Base-by-base conservation (phyloP, 2,888 invertebrate species). In the Lasioglossum malachurum region DNA sequence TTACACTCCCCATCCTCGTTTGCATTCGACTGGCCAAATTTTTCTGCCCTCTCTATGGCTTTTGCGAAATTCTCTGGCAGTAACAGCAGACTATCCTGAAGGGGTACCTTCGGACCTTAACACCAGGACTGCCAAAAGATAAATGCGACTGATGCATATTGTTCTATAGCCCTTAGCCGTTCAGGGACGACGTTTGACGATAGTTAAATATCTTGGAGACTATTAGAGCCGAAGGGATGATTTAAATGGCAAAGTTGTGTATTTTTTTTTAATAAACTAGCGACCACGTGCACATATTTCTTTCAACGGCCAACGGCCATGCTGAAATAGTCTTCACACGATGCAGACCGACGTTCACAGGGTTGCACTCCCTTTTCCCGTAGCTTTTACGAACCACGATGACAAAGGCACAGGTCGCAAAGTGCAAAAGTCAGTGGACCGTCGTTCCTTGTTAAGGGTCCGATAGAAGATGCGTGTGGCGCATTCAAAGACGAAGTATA, bases 391-490 rank as follows among this genome's bases (percentile, higher is more conserved):
- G 38, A 44, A 4, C n/a, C n/a, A 12, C 12, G 57, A 57, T n/a
- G n/a, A n/a, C 41, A 71, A 71, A 71, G 41, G 23, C 23, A 2
- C 41, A 14, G 23, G 72, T 44, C 44, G 44, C 44, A 19, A 27
- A 72, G 72, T 27, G 72, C 72, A 72, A 27, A 71, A 71, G 38
- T 14, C 71, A n/a, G 16, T 72, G n/a, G 46, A 46, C 46, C 73
- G 31, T 23, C 49, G 74, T 31, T 49, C 31, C 74, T 74, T 74
- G 67, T 77, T 77, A 57, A 44, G n/a, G 44, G 35, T 53, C 27
- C 35, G 67, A 69, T 82, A 38, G 74, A n/a, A 14, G 31, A 31
- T 46, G 44, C 57, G 69, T n/a, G 23, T 14, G 14, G 35, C 53
- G 35, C 49, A 60, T 19, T 14, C 14, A 71, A n/a, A 38, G n/a